These are phyloP conservation scores for Pyrocephalus nanus DNA, from an alignment of 2,797 vertebrate species.

Conservation along the genomic window DNA sequence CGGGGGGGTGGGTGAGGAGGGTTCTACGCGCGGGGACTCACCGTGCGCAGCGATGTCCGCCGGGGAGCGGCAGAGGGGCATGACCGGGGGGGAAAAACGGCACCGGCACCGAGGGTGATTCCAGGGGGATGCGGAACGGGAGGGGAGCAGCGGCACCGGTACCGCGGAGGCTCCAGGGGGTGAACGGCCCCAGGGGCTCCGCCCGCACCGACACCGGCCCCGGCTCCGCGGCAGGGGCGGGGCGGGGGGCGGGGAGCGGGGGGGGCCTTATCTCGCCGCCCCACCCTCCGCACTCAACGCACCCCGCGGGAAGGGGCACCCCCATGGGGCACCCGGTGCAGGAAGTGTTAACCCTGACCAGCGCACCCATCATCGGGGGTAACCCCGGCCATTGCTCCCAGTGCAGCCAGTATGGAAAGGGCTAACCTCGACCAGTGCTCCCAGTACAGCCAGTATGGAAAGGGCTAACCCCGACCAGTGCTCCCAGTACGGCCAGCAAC, in stretches of 20 bases:
- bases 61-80: background rate
- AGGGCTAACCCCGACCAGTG: background rate
- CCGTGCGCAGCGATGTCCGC: background rate
- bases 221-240: background rate
- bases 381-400: background rate
- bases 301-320: background rate
- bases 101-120: background rate
- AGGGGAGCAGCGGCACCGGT: background rate
- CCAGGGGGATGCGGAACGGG: background rate
- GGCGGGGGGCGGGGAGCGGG: background rate
- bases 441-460: background rate
- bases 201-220: background rate
- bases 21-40: background rate
- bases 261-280: background rate
- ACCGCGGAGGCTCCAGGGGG: background rate
- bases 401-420: background rate
- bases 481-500: no score
- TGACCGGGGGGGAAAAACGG: background rate
- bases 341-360: background rate
- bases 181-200: background rate
- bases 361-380: background rate
- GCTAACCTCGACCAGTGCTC: background rate
- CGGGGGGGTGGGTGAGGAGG: background rate
- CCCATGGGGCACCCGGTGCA: background rate
- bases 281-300: background rate